phyloP scores from a whole-genome alignment of 2,888 invertebrate genomes.

The Erebia epiphron region DNA sequence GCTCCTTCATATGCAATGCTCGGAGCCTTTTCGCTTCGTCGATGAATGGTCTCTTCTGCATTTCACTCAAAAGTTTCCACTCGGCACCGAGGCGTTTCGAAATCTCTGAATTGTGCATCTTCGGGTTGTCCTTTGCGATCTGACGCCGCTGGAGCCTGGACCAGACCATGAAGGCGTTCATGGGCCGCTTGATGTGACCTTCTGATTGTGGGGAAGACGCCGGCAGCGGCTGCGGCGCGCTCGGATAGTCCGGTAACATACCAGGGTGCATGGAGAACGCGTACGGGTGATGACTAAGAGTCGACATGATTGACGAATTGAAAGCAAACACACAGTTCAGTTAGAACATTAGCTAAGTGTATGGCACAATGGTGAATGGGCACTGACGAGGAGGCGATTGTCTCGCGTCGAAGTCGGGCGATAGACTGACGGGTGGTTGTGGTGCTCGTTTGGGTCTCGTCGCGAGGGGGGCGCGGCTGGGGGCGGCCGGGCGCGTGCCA shows the following conservation, averaged over 20 bases:
- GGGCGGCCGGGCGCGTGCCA: slow-evolving; percentile 64
- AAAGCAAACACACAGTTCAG: slow-evolving; percentile 51
- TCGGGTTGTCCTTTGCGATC: slow-evolving; percentile 97
- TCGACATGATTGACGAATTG: slow-evolving; percentile 65
- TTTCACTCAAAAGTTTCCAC: slow-evolving; percentile 94
- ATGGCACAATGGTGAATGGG: slow-evolving; percentile 74
- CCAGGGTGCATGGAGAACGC: slow-evolving; percentile 79
- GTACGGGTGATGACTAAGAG: slow-evolving; percentile 79
- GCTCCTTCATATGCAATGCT: slow-evolving; percentile 94
- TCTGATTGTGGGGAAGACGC: slow-evolving; percentile 81
- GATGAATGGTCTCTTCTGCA: slow-evolving; percentile 96
- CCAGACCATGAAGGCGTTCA: slow-evolving; percentile 99
- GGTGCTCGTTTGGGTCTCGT: slow-evolving; percentile 61
- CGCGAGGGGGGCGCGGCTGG: slow-evolving; percentile 65
- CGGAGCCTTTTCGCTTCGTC: slow-evolving; percentile 96
- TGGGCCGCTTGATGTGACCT: slow-evolving; percentile 96
- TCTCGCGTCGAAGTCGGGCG: slow-evolving; percentile 76
- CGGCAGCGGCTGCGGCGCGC: slow-evolving; percentile 71
- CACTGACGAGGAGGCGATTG: slow-evolving; percentile 66
- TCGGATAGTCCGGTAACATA: slow-evolving; percentile 76
- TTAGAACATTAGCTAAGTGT: slow-evolving; percentile 66
- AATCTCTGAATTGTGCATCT: slow-evolving; percentile 95
- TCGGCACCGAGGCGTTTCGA: slow-evolving; percentile 96
- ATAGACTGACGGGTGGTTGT: slow-evolving; percentile 68
- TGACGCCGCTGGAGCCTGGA: slow-evolving; percentile 94